A percentile compares a stretch with the other conserved stretches of the same genome.
These are phyloP conservation scores for Aphelenchoides fujianensis DNA, from an alignment of 1,140 invertebrate species.

Conservation along the genomic window DNA sequence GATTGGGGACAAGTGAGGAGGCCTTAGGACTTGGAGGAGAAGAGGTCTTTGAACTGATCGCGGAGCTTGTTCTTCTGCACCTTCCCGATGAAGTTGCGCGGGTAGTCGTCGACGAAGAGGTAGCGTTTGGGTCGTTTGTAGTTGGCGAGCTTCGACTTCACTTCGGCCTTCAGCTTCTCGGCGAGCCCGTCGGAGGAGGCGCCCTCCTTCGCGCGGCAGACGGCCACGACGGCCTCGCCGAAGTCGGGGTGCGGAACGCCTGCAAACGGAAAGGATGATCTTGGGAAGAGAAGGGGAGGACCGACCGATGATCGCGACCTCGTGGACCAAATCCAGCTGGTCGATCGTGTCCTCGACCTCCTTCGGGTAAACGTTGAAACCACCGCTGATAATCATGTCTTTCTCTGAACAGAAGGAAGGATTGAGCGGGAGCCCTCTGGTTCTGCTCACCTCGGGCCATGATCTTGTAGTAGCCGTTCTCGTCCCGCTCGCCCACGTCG, in stretches of 20 bases:
- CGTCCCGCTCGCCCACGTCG: slow-evolving; percentile 54
- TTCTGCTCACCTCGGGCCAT: slow-evolving; percentile 9
- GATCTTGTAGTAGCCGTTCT: slow-evolving; percentile 41
- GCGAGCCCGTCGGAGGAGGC: slow-evolving; percentile 23
- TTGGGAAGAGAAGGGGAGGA: neutral
- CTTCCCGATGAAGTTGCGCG: slow-evolving; percentile 59
- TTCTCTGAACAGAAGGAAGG: slow-evolving; percentile 35
- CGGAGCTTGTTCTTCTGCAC: slow-evolving; percentile 59
- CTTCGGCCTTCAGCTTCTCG: slow-evolving; percentile 22
- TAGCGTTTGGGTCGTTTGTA: slow-evolving; percentile 56
- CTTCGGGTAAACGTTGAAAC: slow-evolving; percentile 60
- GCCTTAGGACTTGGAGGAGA: slow-evolving; percentile 29
- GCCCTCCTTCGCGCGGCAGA: slow-evolving; percentile 33
- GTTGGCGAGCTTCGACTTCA: slow-evolving; percentile 41
- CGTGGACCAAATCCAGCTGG: slow-evolving; percentile 43
- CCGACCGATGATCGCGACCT: slow-evolving; percentile 57
- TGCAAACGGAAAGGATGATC: slow-evolving; percentile 26
- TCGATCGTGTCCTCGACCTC: slow-evolving; percentile 60
- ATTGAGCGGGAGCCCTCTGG: neutral
- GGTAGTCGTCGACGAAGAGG: slow-evolving; percentile 50
- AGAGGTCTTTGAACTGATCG: slow-evolving; percentile 52
- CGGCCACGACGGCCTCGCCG: slow-evolving; percentile 59
- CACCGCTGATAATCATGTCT: slow-evolving; percentile 58
- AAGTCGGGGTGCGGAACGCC: slow-evolving; percentile 58
- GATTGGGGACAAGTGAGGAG: no score